These are phyloP conservation scores for Tuberolachnus salignus DNA, from an alignment of 2,888 invertebrate genomes.

Conservation along the genomic window DNA sequence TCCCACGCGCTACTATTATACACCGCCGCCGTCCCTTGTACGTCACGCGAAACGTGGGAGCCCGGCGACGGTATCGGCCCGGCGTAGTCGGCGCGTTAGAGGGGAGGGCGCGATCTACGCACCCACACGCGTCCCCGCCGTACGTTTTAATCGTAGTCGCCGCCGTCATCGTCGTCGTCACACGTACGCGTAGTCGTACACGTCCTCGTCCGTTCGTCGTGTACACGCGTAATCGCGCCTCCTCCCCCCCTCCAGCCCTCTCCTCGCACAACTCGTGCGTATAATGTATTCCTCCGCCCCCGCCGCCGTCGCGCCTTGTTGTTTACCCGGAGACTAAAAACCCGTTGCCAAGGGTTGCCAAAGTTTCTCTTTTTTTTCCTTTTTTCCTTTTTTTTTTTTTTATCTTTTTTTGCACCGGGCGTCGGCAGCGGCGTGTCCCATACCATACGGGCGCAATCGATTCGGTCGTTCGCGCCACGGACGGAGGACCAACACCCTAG, in stretches of 20 bases:
- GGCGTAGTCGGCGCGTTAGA: not conserved
- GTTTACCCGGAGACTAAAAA: slow-evolving; percentile 33
- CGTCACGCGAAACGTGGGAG: slow-evolving; percentile 28
- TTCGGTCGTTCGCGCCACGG: not conserved
- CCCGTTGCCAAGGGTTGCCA: slow-evolving; percentile 31
- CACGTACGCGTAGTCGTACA: too few species aligned
- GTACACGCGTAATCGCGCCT: too few species aligned
- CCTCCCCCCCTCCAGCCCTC: too few species aligned
- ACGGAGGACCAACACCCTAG: not conserved
- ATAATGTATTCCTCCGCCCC: not conserved
- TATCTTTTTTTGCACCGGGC: not conserved
- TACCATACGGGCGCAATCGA: slow-evolving; percentile 16
- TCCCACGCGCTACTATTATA: too few species aligned
- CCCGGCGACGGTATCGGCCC: not conserved
- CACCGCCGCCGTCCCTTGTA: too few species aligned
- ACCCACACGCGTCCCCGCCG: slow-evolving; percentile 13
- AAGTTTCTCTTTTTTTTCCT: not conserved
- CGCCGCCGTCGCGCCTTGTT: not conserved
- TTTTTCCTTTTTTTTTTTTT: too few species aligned
- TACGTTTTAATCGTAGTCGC: too few species aligned
- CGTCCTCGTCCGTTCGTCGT: too few species aligned
- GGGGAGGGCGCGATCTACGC: not conserved
- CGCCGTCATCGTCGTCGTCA: too few species aligned
- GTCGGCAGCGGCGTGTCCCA: not conserved
- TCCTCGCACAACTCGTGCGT: not conserved